A percentile compares a stretch with the other conserved stretches of the same genome.
These are phyloP conservation scores for Rotaria socialis DNA, from an alignment of 2,888 invertebrate species.

Conservation along the genomic window DNA sequence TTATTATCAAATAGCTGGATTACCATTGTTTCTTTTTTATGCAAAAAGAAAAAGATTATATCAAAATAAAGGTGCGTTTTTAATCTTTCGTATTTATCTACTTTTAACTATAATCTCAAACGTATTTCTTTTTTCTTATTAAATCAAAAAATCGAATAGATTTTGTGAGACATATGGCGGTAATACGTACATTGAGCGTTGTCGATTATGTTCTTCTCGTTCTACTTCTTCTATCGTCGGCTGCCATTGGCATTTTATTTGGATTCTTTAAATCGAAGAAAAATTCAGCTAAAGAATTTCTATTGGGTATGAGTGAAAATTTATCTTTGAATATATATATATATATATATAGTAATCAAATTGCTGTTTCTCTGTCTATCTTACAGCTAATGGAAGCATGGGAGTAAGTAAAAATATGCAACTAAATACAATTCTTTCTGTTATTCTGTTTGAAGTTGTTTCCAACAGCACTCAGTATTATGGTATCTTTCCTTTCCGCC, in stretches of 20 bases:
- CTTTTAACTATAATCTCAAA: no score
- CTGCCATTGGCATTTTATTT: constrained; percentile 42
- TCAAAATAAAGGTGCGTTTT: no score
- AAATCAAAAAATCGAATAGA: no score
- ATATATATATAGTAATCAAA: no score
- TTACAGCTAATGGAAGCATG: not conserved
- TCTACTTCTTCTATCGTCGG: constrained; percentile 34
- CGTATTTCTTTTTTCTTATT: no score
- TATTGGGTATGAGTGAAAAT: not conserved
- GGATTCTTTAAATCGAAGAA: constrained; percentile 35
- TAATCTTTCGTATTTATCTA: no score
- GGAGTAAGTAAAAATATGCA: not conserved
- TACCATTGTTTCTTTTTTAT: no score
- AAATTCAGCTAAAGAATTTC: constrained; percentile 30
- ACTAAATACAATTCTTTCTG: not conserved
- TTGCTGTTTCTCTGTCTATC: not conserved
- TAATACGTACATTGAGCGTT: not conserved
- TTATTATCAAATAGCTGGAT: no score
- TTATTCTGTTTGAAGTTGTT: not conserved
- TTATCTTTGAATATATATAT: no score
- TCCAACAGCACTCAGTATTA: constrained; percentile 39
- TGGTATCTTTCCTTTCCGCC: constrained; percentile 41
- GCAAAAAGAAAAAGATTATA: no score
- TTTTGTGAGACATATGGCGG: no score
- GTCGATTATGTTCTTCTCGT: constrained; percentile 43